Evolutionary conservation across 2,113 vertebrate genomes (phyloP), one percentile per base, ranked within the genome.

Genomic region (Urocolius indicus): DNA sequence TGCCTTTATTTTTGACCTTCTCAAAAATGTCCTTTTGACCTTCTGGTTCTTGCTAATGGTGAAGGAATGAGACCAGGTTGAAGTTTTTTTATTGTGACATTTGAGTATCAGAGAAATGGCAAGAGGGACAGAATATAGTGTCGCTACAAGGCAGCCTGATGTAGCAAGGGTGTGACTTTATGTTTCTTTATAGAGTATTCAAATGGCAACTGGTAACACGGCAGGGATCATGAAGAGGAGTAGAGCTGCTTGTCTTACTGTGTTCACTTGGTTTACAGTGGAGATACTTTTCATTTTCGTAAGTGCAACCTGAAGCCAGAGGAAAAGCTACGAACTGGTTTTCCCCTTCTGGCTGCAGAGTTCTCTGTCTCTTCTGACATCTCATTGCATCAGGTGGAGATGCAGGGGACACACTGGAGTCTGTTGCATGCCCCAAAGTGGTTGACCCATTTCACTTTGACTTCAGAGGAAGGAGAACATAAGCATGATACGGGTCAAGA

Each of bases 81-180:
- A 43, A 67, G 13, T 12, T 75, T 75, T 75, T 51, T 45, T 19
- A 24, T 9, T 26, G 15, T 27, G 34, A 13, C 11, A 9, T 83
- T 38, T 58, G 26, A 92, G 46, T 20, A 77, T 18, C 13, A 55
- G 61, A 79, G 27, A 21, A 74, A 82, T 10, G 30, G 6, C 20
- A 51, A 59, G 48, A 63, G 62, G 45, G 11, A 29, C 16, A 67
- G 68, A 26, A 71, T 15, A 38, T 21, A 1, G 0, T 6, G 10
- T 52, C 7, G 13, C 13, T 51, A 17, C 0, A 0, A 68, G 54
- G 5, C 14, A 75, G 32, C 16, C 16, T 67, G 11, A 16, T 1
- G 0, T 8, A 83, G 9, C 8, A 2, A 38, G 43, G n/a, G 46
- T 16, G 30, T 30, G 38, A 52, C 23, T 65, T 19, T 36, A 48